Evolutionary conservation across 2,797 vertebrate species (phyloP).

Genomic region (Microtus obscurus): DNA sequence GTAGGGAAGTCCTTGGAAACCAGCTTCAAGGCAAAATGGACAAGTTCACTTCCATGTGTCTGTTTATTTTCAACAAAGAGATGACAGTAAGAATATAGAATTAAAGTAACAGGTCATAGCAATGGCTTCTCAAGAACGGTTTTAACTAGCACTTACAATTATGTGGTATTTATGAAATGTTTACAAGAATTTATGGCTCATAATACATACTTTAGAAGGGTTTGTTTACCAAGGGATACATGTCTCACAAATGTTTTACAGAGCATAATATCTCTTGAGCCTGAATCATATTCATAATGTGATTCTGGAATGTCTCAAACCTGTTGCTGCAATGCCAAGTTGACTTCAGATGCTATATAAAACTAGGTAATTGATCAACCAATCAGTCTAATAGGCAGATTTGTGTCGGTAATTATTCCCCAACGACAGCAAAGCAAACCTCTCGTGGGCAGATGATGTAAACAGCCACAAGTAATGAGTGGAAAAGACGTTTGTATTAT

Average conservation of each 20-base stretch:
- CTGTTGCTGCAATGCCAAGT: not conserved
- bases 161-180: not conserved
- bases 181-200: not conserved
- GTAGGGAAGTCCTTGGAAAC: not conserved
- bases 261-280: not conserved
- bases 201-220: conserved; percentile 3
- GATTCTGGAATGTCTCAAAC: not conserved
- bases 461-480: conserved; percentile 29
- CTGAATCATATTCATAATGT: conserved; percentile 1
- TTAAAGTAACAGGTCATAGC: not conserved
- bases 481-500: conserved; percentile 12
- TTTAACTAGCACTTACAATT: conserved; percentile 9
- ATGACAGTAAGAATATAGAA: not conserved
- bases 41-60: not conserved
- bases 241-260: not conserved
- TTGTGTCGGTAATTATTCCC: not conserved
- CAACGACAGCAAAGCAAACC: not conserved
- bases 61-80: not conserved
- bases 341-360: not conserved
- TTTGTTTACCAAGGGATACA: not conserved
- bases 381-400: not conserved
- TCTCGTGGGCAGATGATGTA: not conserved
- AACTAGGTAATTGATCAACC: conserved; percentile 18
- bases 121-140: not conserved
- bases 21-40: not conserved